These are phyloP conservation scores for Sarcophaga bullata DNA, from an alignment of 1,140 invertebrate species.

Conservation along the genomic window DNA sequence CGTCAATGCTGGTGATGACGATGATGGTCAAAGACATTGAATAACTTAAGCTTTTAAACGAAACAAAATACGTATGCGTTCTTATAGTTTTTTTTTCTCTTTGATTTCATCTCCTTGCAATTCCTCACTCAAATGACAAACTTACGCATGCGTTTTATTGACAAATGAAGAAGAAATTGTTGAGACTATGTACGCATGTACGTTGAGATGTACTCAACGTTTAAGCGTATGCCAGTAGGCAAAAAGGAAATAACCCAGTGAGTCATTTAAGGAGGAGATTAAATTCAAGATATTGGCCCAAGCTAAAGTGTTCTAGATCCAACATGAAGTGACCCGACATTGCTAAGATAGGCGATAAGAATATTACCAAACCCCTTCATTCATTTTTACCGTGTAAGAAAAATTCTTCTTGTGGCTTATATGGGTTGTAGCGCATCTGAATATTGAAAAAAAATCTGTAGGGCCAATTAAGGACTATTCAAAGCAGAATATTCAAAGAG, in stretches of 20 bases:
- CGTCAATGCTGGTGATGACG: slow-evolving; percentile 21
- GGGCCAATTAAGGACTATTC: no score
- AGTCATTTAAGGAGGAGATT: not conserved
- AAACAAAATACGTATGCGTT: not conserved
- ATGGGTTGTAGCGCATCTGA: no score
- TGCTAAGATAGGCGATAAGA: not conserved
- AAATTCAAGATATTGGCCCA: not conserved
- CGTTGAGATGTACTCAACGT: not conserved
- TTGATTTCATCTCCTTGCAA: no score
- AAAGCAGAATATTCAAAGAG: no score
- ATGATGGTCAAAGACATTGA: slow-evolving; percentile 37
- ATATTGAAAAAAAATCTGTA: no score
- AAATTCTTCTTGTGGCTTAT: no score
- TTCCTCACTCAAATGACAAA: slow-evolving; percentile 14
- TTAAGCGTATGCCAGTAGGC: not conserved
- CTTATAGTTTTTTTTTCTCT: not conserved
- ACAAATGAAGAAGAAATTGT: slow-evolving; percentile 39
- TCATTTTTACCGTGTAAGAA: no score
- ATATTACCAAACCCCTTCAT: no score
- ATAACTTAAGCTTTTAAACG: slow-evolving; percentile 32
- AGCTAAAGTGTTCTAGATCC: no score
- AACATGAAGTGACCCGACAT: not conserved
- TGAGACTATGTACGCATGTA: not conserved
- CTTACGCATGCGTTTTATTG: slow-evolving; percentile 39
- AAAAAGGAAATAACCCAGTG: not conserved